phyloP scores from a whole-genome alignment of 2,888 invertebrate genomes.

The Pandemis corylana region DNA sequence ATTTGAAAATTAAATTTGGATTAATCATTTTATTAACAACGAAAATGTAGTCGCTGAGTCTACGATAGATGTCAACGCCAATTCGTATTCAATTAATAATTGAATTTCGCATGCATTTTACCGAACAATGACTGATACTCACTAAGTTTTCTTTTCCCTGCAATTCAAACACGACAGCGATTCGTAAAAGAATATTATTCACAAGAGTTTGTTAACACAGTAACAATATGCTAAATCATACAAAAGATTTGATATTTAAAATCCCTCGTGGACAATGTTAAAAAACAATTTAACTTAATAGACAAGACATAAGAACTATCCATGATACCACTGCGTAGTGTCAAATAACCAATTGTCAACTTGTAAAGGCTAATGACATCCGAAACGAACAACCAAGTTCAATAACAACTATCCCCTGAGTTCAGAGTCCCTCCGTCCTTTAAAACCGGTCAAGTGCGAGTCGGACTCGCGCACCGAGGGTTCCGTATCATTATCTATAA shows the following conservation, averaged over 20 bases:
- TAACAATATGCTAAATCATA: constrained; percentile 35
- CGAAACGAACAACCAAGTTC: neutral
- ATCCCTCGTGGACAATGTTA: constrained; percentile 54
- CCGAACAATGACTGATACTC: constrained; percentile 73
- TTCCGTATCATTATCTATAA: too few relatives aligned
- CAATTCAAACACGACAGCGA: constrained; percentile 74
- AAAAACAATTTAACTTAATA: constrained; percentile 48
- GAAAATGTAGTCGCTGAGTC: constrained; percentile 8
- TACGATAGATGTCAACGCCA: constrained; percentile 32
- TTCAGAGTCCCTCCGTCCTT: neutral
- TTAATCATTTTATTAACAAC: constrained; percentile 11
- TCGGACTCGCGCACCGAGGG: too few relatives aligned
- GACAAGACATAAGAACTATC: constrained; percentile 44
- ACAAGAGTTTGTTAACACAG: constrained; percentile 57
- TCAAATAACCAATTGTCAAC: constrained; percentile 19
- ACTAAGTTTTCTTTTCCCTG: constrained; percentile 85
- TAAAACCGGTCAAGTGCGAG: too few relatives aligned
- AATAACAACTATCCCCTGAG: neutral
- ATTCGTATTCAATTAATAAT: constrained; percentile 33
- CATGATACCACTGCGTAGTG: constrained; percentile 38
- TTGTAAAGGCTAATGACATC: neutral
- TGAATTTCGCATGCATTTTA: constrained; percentile 64
- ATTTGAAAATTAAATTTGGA: constrained; percentile 2
- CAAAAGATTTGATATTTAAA: constrained; percentile 68
- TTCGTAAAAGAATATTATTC: constrained; percentile 77